Evolutionary conservation across 2,113 vertebrate genomes (phyloP), one percentile per base, ranked within the genome.

Genomic region (Leptobrachium ailaonicum): DNA sequence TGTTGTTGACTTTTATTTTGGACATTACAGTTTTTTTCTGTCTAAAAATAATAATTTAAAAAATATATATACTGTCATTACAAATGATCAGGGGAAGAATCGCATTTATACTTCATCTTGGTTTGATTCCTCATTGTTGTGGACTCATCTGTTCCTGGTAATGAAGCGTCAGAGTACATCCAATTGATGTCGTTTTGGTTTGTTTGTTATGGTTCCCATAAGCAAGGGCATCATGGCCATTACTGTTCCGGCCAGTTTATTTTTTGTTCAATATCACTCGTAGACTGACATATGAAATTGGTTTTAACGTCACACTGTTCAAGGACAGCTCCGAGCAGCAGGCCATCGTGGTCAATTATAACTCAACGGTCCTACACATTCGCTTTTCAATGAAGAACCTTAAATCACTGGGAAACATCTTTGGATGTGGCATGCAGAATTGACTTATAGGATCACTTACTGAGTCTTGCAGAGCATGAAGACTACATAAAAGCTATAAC

Each of bases 281-380:
- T 81, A 85, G 85, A 86, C 87, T 9, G 0, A 83, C 84, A 83
- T 77, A 74, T 66, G 68, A 79, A 88, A 83, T 87, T 89, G 82
- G 89, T 91, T 92, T 90, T 90, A 91, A 91, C 90, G 87, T 91
- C 82, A 86, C 60, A 40, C 88, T 87, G 87, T 86, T 85, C 89
- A 87, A 88, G 83, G 84, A 90, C 88, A 66, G 86, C 84, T 86
- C 87, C 89, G 87, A 87, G 0, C 89, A 90, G 87, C 83, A 41
- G 44, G 86, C 67, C 79, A 84, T 82, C 85, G 83, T 84, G 84
- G 85, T 83, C 88, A 84, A 43, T 90, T 87, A 88, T 85, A 47
- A 6, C 12, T 67, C 83, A 88, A 44, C 82, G 83, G 80, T 85
- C 86, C 85, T 6, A 66, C 78, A 76, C 66, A 86, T 86, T 90